Percentiles rank a stretch among this genome's conserved stretches.
Conservation (phyloP, 2,797 vertebrate genomes). For the Clarias laeviceps region DNA sequence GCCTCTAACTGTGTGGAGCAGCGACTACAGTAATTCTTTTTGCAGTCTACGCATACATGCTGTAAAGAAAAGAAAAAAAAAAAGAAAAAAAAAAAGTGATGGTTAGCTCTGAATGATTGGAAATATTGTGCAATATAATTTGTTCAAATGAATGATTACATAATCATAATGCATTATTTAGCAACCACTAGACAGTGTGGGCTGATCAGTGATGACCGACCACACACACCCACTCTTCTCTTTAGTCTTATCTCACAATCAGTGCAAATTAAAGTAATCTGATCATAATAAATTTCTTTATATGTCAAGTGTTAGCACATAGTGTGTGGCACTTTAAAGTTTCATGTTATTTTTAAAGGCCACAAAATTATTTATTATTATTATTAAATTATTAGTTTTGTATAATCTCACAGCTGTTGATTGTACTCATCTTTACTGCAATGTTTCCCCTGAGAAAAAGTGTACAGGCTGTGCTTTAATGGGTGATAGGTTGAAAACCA, state of each 20-base stretch:
- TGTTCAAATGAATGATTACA: not conserved
- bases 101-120: not conserved
- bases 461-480: not conserved
- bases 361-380: not conserved
- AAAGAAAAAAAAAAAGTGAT: not conserved
- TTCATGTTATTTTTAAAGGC: not conserved
- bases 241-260: not conserved
- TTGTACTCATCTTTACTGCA: not conserved
- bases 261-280: not conserved
- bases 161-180: not conserved
- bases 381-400: too few species aligned
- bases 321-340: not conserved
- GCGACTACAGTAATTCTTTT: constrained; percentile 71
- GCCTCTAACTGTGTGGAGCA: constrained; percentile 69
- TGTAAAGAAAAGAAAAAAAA: constrained; percentile 46
- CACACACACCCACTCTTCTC: not conserved
- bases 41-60: constrained; percentile 79
- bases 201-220: not conserved
- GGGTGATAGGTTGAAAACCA: not conserved
- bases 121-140: not conserved
- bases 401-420: not conserved
- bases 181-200: not conserved
- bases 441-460: not conserved
- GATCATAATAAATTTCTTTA: not conserved
- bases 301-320: not conserved